phyloP scores from a whole-genome alignment of 2,797 vertebrate species.

The Adelosebastes latens region DNA sequence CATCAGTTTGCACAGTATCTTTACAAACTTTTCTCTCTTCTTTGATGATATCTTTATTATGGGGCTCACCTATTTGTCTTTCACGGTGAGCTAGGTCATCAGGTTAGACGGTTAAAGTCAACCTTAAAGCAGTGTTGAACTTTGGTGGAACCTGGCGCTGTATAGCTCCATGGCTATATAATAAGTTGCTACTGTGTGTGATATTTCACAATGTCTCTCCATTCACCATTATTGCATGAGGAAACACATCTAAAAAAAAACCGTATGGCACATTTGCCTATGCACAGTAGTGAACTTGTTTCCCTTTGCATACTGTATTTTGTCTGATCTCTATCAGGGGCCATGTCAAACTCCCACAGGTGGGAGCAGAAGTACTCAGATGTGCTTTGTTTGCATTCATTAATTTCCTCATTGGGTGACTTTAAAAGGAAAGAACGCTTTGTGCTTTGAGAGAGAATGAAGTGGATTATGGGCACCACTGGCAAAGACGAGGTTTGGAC shows the following conservation, averaged over 20 bases:
- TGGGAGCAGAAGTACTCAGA: neutral
- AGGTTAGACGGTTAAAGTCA: constrained; percentile 45
- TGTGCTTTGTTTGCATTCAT: neutral
- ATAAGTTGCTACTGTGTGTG: neutral
- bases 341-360: neutral
- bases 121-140: constrained; percentile 8
- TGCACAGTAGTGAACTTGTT: neutral
- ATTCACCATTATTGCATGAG: neutral
- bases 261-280: neutral
- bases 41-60: constrained; percentile 41
- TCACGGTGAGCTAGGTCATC: constrained; percentile 21
- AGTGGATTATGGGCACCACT: neutral
- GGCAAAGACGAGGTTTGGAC: neutral
- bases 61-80: constrained; percentile 34
- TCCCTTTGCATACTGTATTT: neutral
- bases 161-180: neutral
- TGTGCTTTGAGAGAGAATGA: neutral
- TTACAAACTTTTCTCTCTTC: constrained; percentile 36
- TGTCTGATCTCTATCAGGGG: neutral
- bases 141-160: neutral
- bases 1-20: constrained; percentile 49
- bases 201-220: neutral
- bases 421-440: neutral
- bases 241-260: neutral
- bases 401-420: neutral